Conservation (phyloP, 2,113 vertebrate species). For the Xiphophorus couchianus region DNA sequence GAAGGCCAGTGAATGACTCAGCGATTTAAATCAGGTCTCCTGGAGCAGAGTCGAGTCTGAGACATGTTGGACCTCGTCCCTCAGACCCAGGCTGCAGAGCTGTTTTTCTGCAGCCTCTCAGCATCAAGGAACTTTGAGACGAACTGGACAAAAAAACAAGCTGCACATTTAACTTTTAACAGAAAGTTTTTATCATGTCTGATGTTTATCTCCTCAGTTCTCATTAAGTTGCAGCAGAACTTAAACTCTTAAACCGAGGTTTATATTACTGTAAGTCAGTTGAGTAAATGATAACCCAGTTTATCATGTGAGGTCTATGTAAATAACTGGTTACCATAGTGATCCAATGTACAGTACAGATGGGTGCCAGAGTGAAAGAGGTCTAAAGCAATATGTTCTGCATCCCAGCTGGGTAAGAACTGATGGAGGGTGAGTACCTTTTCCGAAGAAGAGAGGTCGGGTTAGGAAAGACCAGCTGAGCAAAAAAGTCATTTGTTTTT, state of each 20-base stretch:
- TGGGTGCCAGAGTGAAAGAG: too few species aligned
- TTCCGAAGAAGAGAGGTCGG: too few species aligned
- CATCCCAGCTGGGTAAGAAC: too few species aligned
- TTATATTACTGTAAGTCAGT: neutral
- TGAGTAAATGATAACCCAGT: too few species aligned
- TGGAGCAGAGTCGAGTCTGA: neutral
- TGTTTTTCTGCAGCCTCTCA: neutral
- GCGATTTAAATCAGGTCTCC: neutral
- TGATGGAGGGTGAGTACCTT: too few species aligned
- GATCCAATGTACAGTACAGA: too few species aligned
- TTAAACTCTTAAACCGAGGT: neutral
- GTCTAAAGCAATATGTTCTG: too few species aligned
- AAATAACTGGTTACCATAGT: too few species aligned
- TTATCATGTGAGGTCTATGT: neutral
- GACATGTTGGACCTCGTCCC: too few species aligned
- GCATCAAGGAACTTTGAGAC: neutral
- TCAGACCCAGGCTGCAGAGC: neutral
- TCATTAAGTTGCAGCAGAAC: neutral
- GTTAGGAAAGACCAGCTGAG: too few species aligned
- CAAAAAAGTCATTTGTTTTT: too few species aligned
- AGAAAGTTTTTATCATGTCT: neutral
- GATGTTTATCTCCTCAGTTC: neutral
- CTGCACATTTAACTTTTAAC: neutral
- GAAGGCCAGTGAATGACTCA: too few species aligned
- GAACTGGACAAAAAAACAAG: conserved; percentile 7